Conservation (phyloP, 2,113 vertebrate genomes). For the Limanda limanda region DNA sequence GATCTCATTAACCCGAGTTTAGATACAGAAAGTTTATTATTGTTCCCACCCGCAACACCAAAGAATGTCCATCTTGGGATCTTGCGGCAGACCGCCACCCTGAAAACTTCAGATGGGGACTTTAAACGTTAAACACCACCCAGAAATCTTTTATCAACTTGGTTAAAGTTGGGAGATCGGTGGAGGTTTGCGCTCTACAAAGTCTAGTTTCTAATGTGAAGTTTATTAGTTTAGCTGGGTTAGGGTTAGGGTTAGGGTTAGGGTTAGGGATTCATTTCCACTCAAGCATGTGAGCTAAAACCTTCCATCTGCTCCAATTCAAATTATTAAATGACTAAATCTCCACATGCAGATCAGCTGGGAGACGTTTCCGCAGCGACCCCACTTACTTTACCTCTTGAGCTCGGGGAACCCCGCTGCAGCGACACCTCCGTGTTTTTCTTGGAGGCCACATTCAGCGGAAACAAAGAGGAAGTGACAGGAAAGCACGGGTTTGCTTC, state of each 20-base stretch:
- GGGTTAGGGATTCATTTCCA: not conserved
- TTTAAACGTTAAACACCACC: no score
- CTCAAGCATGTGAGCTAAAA: not conserved
- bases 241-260: no score
- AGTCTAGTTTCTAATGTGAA: not conserved
- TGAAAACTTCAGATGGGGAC: no score
- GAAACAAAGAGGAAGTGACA: constrained; percentile 67
- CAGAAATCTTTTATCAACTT: no score
- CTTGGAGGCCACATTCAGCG: constrained; percentile 35
- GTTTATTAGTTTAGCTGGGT: not conserved
- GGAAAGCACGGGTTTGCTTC: constrained; percentile 63
- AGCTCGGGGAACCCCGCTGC: constrained; percentile 7
- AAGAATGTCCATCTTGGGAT: no score
- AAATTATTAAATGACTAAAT: not conserved
- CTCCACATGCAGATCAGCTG: constrained; percentile 6
- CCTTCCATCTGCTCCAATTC: not conserved
- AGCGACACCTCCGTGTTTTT: constrained; percentile 41
- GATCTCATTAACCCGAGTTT: not conserved
- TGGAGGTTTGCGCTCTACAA: no score
- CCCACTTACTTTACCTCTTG: not conserved
- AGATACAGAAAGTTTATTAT: no score
- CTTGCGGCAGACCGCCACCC: no score
- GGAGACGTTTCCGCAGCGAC: not conserved
- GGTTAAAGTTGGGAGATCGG: no score
- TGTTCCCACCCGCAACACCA: no score